Conservation (phyloP, 1,140 invertebrate species). For the Oncopeltus fasciatus region DNA sequence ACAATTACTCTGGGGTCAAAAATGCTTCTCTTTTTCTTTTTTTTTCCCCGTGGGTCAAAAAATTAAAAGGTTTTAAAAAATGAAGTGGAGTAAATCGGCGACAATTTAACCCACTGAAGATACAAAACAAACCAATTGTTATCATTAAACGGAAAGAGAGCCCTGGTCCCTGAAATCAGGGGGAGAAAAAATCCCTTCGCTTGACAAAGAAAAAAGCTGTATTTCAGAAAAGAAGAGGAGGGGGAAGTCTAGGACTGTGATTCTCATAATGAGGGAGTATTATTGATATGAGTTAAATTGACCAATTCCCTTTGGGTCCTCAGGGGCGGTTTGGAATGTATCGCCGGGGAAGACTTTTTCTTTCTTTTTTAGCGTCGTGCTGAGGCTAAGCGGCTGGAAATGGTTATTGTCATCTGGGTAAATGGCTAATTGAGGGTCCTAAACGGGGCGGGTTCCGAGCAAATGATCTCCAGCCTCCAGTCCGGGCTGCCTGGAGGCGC, state of each 20-base stretch:
- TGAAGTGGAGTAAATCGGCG: background rate
- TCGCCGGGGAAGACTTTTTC: background rate
- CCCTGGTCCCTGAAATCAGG: background rate
- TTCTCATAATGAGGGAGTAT: slow-evolving; percentile 2
- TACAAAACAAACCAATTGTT: background rate
- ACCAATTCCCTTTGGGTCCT: background rate
- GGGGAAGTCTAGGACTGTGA: background rate
- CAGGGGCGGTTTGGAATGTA: background rate
- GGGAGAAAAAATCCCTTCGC: background rate
- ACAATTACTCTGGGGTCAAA: too few relatives aligned
- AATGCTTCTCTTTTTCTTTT: too few relatives aligned
- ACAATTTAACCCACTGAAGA: background rate
- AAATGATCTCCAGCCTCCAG: background rate
- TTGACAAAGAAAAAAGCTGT: background rate
- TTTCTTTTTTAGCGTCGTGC: background rate
- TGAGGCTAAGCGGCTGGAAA: background rate
- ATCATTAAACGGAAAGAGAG: background rate
- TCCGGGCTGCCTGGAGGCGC: too few relatives aligned
- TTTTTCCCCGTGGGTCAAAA: too few relatives aligned
- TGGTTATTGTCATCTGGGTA: slow-evolving; percentile 8
- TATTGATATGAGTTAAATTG: slow-evolving; percentile 7
- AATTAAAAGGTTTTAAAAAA: too few relatives aligned
- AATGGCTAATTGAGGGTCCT: slow-evolving; percentile 3
- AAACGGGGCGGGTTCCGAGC: slow-evolving; percentile 3
- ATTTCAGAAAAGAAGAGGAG: too few relatives aligned